A percentile compares a stretch with the other conserved stretches of the same genome.
These are phyloP conservation scores for Bombyx huttoni DNA, from an alignment of 2,888 invertebrate genomes.

Conservation along the genomic window DNA sequence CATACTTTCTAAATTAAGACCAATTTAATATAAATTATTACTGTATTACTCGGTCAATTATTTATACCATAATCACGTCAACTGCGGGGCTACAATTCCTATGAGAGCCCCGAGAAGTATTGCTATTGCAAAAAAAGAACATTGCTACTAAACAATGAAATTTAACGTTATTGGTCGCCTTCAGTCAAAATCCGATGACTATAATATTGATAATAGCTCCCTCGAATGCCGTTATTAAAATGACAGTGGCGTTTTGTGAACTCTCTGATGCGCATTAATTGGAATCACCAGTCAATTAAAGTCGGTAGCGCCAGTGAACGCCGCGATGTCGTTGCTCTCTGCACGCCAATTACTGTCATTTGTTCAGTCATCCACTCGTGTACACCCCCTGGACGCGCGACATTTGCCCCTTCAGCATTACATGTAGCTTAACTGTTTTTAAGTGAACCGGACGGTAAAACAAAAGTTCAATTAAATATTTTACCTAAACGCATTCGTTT, in stretches of 20 bases:
- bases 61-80: too few relatives aligned
- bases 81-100: too few relatives aligned
- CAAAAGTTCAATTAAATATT: not conserved
- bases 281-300: constrained; percentile 64
- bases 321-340: constrained; percentile 33
- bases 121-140: constrained; percentile 3
- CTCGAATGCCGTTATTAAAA: constrained; percentile 44
- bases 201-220: not conserved
- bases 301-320: constrained; percentile 33
- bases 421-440: not conserved
- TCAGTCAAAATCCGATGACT: constrained; percentile 61
- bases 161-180: constrained; percentile 71
- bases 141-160: constrained; percentile 69
- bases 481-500: not conserved
- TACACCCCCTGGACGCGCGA: constrained; percentile 22
- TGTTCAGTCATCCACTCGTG: constrained; percentile 30
- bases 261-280: constrained; percentile 53
- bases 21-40: too few relatives aligned
- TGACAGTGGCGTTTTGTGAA: constrained; percentile 45
- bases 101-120: too few relatives aligned
- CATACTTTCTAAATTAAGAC: too few relatives aligned
- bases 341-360: constrained; percentile 56
- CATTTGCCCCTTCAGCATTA: constrained; percentile 8
- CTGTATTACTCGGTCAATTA: too few relatives aligned
- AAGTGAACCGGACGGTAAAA: not conserved